phyloP scores from a whole-genome alignment of 2,113 vertebrate genomes.

The Pteronura brasiliensis region DNA sequence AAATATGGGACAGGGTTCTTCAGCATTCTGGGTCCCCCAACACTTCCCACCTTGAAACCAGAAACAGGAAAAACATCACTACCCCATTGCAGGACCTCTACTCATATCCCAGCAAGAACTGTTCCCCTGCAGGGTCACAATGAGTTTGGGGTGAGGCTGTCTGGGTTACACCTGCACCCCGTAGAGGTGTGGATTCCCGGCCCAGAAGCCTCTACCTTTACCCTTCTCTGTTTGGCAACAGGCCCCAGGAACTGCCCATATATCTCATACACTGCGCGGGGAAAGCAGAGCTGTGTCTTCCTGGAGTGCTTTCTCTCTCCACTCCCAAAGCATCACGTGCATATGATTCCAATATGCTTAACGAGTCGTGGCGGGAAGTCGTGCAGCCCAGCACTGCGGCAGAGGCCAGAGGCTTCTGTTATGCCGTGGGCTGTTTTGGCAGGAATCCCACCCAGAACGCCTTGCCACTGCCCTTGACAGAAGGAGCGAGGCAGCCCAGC shows the following conservation, averaged over 20 bases:
- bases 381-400: fast-evolving
- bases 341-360: background rate
- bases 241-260: fast-evolving
- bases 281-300: background rate
- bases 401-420: background rate
- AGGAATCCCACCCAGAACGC: background rate
- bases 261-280: background rate
- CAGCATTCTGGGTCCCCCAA: too few relatives aligned
- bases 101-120: background rate
- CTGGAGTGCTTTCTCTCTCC: background rate
- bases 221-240: background rate
- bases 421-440: background rate
- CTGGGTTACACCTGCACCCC: background rate
- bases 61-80: background rate
- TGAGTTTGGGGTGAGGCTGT: background rate
- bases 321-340: fast-evolving
- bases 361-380: background rate
- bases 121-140: background rate
- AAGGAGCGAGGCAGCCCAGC: background rate
- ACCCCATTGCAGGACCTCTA: fast-evolving
- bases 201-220: background rate
- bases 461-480: too few relatives aligned
- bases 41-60: background rate
- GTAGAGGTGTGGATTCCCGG: background rate
- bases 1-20: background rate